phyloP scores from a whole-genome alignment of 2,888 invertebrate species.

The Apoda limacodes region DNA sequence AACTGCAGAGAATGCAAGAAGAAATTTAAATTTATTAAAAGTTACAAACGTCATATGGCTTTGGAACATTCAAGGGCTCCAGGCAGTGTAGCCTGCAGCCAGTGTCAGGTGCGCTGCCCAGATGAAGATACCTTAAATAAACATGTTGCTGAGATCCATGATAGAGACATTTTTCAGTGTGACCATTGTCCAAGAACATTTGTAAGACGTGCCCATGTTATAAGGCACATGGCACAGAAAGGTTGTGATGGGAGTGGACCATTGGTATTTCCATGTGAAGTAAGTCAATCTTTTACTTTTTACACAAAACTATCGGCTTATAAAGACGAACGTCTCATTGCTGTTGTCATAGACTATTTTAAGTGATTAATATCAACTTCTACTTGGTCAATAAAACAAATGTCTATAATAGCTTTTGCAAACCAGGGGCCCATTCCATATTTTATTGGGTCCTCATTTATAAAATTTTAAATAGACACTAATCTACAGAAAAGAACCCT shows the following conservation, averaged over 20 bases:
- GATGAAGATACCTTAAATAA: slow-evolving; percentile 71
- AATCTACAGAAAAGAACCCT: too few relatives aligned
- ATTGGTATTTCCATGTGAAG: slow-evolving; percentile 40
- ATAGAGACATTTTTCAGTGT: slow-evolving; percentile 66
- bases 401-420: too few relatives aligned
- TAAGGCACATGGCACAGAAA: slow-evolving; percentile 75
- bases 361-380: too few relatives aligned
- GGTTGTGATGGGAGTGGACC: slow-evolving; percentile 72
- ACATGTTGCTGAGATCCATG: slow-evolving; percentile 76
- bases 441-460: too few relatives aligned
- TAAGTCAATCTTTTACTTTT: too few relatives aligned
- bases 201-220: slow-evolving; percentile 80
- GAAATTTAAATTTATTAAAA: slow-evolving; percentile 76
- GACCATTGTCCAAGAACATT: slow-evolving; percentile 77
- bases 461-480: too few relatives aligned
- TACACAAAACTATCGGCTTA: too few relatives aligned
- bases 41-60: slow-evolving; percentile 73
- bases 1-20: slow-evolving; percentile 74
- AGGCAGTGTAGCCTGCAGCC: slow-evolving; percentile 71
- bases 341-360: too few relatives aligned
- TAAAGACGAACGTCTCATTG: too few relatives aligned
- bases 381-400: too few relatives aligned
- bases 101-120: slow-evolving; percentile 76
- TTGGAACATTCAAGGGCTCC: slow-evolving; percentile 76
- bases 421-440: too few relatives aligned